These are phyloP conservation scores for Morelia viridis DNA, from an alignment of 2,797 vertebrate genomes.

Conservation along the genomic window DNA sequence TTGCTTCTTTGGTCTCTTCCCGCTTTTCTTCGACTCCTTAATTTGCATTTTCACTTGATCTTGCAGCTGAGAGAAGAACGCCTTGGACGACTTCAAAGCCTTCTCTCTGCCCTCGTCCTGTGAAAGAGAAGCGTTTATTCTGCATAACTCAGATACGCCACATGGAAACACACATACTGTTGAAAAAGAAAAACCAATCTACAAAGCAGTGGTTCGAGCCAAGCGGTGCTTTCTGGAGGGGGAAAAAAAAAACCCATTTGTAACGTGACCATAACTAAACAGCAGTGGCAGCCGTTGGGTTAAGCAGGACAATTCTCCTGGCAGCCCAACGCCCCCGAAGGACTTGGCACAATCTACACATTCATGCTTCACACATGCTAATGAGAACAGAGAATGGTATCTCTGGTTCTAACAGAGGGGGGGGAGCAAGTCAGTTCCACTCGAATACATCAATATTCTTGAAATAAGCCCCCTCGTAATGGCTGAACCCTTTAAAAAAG, in stretches of 20 bases:
- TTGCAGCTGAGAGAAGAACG: conserved; percentile 95
- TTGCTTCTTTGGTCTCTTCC: conserved; percentile 84
- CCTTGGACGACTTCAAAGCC: conserved; percentile 88
- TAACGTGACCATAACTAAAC: background rate
- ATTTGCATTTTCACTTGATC: conserved; percentile 95
- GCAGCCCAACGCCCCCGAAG: background rate
- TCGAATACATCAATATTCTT: background rate
- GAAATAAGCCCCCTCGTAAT: background rate
- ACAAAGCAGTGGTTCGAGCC: background rate
- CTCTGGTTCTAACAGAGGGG: background rate
- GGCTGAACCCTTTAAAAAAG: background rate
- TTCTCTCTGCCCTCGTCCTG: conserved; percentile 96
- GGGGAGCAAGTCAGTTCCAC: background rate
- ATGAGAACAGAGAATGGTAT: background rate
- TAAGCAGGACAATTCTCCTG: background rate
- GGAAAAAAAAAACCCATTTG: background rate
- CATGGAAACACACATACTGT: background rate
- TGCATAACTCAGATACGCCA: rapidly evolving
- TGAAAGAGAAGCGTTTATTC: conserved; percentile 32
- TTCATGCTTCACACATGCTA: background rate
- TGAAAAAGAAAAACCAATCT: background rate
- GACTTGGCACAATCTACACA: background rate
- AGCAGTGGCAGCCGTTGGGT: background rate
- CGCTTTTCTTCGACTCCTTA: conserved; percentile 78
- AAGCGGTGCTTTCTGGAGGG: background rate